Conservation (phyloP, 2,113 vertebrate genomes). For the Ginglymostoma cirratum region DNA sequence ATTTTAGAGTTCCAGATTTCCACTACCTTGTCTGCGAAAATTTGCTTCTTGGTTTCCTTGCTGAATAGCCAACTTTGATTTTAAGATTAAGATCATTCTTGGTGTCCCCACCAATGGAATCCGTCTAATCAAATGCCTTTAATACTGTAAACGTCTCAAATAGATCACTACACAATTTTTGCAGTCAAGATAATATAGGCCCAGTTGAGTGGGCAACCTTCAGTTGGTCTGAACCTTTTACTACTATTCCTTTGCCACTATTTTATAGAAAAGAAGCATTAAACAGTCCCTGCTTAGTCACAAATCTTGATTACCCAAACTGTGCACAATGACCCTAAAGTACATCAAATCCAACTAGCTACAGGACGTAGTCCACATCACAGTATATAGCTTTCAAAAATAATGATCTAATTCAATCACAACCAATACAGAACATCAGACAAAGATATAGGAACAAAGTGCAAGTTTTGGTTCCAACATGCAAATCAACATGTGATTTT, state of each 20-base stretch:
- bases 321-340: not conserved
- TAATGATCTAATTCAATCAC: not conserved
- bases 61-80: not conserved
- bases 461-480: not conserved
- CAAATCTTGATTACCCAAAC: not conserved
- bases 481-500: not conserved
- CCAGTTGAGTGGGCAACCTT: not conserved
- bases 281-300: not conserved
- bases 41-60: not conserved
- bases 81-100: not conserved
- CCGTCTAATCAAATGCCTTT: not conserved
- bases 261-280: not conserved
- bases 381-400: not conserved
- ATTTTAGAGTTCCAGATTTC: not conserved
- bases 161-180: not conserved
- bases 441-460: not conserved
- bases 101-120: not conserved
- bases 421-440: not conserved
- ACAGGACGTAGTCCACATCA: not conserved
- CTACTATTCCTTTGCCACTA: not conserved
- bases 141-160: not conserved
- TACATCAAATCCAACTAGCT: not conserved
- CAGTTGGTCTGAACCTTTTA: not conserved
- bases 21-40: not conserved
- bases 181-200: not conserved